Evolutionary conservation across 2,888 invertebrate genomes (phyloP).

Genomic region (Agriotes lineatus): DNA sequence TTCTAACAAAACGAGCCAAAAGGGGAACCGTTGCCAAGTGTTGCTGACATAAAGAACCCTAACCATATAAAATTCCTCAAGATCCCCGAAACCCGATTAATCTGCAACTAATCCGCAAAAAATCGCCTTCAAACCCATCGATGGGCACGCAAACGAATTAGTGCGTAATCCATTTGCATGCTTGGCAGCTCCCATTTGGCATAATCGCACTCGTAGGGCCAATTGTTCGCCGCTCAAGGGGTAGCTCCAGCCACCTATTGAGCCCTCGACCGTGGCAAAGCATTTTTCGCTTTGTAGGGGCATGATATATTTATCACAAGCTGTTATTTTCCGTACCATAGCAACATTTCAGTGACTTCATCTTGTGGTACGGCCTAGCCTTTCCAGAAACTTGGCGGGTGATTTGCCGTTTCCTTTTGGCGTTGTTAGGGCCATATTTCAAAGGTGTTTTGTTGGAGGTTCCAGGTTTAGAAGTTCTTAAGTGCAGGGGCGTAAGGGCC

Average conservation of each 20-base stretch:
- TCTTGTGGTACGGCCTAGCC: conserved; percentile 6
- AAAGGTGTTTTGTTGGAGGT: neutral
- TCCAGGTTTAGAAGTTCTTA: neutral
- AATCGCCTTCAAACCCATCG: neutral
- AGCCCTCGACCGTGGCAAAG: conserved; percentile 46
- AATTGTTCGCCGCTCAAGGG: conserved; percentile 42
- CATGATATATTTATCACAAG: conserved; percentile 54
- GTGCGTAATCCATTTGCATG: conserved; percentile 55
- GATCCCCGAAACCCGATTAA: neutral
- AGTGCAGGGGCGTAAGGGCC: neutral
- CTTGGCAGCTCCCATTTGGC: conserved; percentile 39
- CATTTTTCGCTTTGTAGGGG: conserved; percentile 52
- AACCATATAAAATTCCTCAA: no score
- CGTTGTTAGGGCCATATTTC: neutral
- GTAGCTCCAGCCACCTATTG: conserved; percentile 46
- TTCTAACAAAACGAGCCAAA: no score
- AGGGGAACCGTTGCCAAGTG: neutral
- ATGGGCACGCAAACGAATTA: conserved; percentile 51
- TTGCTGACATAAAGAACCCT: no score
- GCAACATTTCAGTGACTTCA: conserved; percentile 21
- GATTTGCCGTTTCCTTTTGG: conserved; percentile 10
- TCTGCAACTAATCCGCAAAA: neutral
- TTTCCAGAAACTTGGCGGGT: neutral
- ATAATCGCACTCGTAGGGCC: conserved; percentile 34
- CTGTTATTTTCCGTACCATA: conserved; percentile 37